phyloP scores from a whole-genome alignment of 2,888 invertebrate species.

The Tolmerus cingulatus region DNA sequence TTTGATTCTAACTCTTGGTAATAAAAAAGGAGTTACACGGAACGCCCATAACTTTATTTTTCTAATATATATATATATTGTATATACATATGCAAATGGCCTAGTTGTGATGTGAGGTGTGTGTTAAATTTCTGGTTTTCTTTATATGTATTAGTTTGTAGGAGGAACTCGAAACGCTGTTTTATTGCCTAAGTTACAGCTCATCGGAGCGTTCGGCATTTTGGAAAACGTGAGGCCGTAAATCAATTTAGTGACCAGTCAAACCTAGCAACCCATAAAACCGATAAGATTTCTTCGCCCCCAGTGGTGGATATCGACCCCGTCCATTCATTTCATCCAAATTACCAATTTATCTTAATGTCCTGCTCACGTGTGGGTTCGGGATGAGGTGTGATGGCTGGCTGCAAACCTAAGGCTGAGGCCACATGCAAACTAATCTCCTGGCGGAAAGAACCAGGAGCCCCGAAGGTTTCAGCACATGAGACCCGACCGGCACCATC shows the following conservation, averaged over 20 bases:
- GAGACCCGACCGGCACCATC: not conserved
- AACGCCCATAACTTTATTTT: not conserved
- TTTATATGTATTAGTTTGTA: not conserved
- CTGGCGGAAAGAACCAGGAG: not conserved
- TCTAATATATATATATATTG: not conserved
- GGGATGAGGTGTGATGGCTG: not conserved
- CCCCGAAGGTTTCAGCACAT: conserved; percentile 27
- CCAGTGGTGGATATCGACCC: not conserved
- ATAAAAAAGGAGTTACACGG: too few species aligned
- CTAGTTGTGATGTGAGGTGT: not conserved
- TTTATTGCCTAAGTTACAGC: not conserved
- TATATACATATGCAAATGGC: not conserved
- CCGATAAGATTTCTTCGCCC: conserved; percentile 1
- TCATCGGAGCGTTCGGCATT: not conserved
- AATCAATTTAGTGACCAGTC: not conserved
- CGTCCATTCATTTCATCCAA: conserved; percentile 9
- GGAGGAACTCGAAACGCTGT: not conserved
- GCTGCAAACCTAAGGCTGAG: not conserved
- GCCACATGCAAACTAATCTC: conserved; percentile 46
- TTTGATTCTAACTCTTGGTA: too few species aligned
- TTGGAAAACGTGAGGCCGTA: not conserved
- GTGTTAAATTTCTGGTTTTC: not conserved
- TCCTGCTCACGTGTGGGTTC: conserved; percentile 14
- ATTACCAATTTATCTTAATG: conserved; percentile 39
- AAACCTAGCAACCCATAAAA: not conserved